A percentile compares a stretch with the other conserved stretches of the same genome.
Evolutionary conservation across 2,888 invertebrate species (phyloP).

Genomic region (Pseudanteris insignis): DNA sequence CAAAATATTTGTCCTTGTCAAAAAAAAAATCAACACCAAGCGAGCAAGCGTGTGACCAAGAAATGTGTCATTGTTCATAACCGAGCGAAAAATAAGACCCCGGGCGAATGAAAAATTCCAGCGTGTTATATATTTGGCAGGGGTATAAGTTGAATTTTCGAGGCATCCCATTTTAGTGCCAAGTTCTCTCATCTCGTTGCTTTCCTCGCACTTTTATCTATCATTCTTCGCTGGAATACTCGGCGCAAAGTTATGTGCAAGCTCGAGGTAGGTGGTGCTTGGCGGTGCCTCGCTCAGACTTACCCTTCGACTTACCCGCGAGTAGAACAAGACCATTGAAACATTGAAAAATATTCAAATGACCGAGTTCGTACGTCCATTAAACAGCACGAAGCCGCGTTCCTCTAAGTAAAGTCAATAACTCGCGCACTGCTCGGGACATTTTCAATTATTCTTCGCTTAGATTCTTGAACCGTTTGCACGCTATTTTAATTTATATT

Average conservation of each 20-base stretch:
- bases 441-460: slow-evolving; percentile 22
- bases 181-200: slow-evolving; percentile 6
- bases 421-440: slow-evolving; percentile 23
- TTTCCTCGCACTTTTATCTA: slow-evolving; percentile 2
- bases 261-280: slow-evolving; percentile 56
- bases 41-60: slow-evolving; percentile 2
- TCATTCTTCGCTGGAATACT: slow-evolving; percentile 11
- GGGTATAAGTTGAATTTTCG: slow-evolving; percentile 8
- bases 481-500: not conserved
- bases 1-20: not conserved
- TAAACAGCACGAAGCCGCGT: slow-evolving; percentile 48
- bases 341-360: slow-evolving; percentile 62
- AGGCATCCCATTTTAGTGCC: slow-evolving; percentile 8
- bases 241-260: slow-evolving; percentile 30
- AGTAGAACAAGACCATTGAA: slow-evolving; percentile 49
- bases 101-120: slow-evolving; percentile 17
- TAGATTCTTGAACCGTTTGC: slow-evolving; percentile 5
- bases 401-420: slow-evolving; percentile 16
- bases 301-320: slow-evolving; percentile 47
- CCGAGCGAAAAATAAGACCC: slow-evolving; percentile 12
- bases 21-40: not conserved
- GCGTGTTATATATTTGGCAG: slow-evolving; percentile 11
- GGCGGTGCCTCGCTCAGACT: slow-evolving; percentile 59
- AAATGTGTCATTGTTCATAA: slow-evolving; percentile 10
- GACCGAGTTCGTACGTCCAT: slow-evolving; percentile 54